These are phyloP conservation scores for Chondrosia reniformis DNA, from an alignment of 37 sponge, comb jelly and placozoan genomes.

Conservation along the genomic window DNA sequence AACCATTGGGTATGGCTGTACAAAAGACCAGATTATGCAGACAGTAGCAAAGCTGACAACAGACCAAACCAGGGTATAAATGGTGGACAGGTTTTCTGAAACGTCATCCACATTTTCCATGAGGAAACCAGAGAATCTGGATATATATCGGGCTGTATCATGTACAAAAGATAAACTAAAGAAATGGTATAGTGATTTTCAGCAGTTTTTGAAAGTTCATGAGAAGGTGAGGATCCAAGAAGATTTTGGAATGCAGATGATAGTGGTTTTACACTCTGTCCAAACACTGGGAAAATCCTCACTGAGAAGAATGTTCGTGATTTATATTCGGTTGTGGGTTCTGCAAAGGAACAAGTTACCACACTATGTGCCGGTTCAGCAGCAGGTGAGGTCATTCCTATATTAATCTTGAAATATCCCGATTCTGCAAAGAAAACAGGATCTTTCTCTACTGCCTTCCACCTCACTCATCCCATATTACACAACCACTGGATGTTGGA, in stretches of 20 bases:
- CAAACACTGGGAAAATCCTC: conserved; percentile 21
- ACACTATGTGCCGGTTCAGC: conserved; percentile 17
- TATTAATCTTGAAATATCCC: neutral
- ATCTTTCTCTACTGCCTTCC: conserved; percentile 17
- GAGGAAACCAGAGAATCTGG: conserved; percentile 8
- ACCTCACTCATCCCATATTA: conserved; percentile 22
- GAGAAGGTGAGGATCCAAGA: neutral
- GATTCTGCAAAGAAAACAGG: conserved; percentile 2
- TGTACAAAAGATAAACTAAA: conserved; percentile 22
- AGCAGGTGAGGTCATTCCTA: conserved; percentile 12
- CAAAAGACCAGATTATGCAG: conserved; percentile 9
- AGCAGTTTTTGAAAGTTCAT: conserved; percentile 10
- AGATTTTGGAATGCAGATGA: conserved; percentile 47
- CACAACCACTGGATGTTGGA: conserved; percentile 21
- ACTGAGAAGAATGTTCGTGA: neutral
- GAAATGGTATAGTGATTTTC: conserved; percentile 23
- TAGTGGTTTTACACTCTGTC: conserved; percentile 25
- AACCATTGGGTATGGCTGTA: conserved; percentile 39
- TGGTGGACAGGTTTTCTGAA: conserved; percentile 34
- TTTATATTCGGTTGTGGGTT: conserved; percentile 6
- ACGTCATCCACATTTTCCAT: neutral
- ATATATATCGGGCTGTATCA: neutral
- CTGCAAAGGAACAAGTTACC: conserved; percentile 24
- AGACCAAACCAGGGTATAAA: conserved; percentile 33
- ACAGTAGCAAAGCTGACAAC: conserved; percentile 11